Evolutionary conservation across 1,140 invertebrate species (phyloP).

Genomic region (Drosophila nigrodunni): DNA sequence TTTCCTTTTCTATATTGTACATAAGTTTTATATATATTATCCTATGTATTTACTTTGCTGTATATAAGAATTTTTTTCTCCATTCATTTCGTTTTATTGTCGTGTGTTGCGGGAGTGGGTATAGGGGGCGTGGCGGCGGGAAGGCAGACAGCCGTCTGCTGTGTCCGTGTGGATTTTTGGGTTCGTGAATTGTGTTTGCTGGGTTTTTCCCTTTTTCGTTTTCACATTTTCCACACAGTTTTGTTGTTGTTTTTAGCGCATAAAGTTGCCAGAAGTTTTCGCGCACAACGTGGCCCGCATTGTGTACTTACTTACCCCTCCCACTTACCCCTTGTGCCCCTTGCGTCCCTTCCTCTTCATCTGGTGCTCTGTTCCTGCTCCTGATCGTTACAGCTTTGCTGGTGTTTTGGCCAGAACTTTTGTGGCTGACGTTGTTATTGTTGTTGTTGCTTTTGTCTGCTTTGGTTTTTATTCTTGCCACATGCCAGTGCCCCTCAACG

Average conservation of each 20-base stretch:
- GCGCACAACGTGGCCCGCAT: conserved; percentile 68
- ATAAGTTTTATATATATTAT: conserved; percentile 11
- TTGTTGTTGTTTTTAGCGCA: conserved; percentile 34
- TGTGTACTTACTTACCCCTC: conserved; percentile 39
- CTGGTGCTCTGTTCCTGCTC: conserved; percentile 2
- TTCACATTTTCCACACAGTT: not conserved
- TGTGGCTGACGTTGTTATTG: not conserved
- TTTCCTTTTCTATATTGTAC: conserved; percentile 21
- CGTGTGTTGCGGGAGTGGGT: conserved; percentile 23
- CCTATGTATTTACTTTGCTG: conserved; percentile 24
- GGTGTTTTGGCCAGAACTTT: conserved; percentile 51
- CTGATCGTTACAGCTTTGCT: conserved; percentile 57
- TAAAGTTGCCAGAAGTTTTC: conserved; percentile 40
- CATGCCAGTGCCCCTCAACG: conserved; percentile 14
- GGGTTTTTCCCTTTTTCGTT: conserved; percentile 12
- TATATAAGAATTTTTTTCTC: conserved; percentile 55
- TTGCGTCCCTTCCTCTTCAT: not conserved
- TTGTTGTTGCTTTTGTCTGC: conserved; percentile 64
- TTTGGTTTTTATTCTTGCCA: conserved; percentile 60
- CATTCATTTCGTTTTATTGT: conserved; percentile 71
- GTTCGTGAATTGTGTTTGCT: conserved; percentile 54
- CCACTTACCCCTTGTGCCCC: conserved; percentile 7
- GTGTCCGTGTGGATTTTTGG: conserved; percentile 64
- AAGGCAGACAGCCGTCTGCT: conserved; percentile 57
- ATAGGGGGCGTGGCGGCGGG: conserved; percentile 32